Evolutionary conservation across 2,888 invertebrate genomes (phyloP).

Genomic region (Eristalinus sepulchralis): DNA sequence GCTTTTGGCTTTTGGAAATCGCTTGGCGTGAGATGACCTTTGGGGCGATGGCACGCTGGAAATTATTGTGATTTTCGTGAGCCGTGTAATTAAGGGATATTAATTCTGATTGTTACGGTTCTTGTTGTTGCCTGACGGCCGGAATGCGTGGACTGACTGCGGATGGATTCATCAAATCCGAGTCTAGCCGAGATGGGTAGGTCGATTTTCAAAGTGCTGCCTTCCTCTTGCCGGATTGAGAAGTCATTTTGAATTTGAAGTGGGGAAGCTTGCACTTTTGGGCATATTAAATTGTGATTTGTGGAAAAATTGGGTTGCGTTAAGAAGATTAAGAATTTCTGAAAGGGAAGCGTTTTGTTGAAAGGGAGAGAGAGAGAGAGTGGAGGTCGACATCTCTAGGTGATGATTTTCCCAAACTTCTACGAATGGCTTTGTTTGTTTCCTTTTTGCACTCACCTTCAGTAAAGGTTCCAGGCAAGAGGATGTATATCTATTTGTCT

Average conservation of each 20-base stretch:
- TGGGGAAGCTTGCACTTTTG: too few species aligned
- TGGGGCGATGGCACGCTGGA: conserved; percentile 45
- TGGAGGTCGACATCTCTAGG: too few species aligned
- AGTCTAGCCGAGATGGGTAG: not conserved
- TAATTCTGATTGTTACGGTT: conserved; percentile 63
- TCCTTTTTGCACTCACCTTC: too few species aligned
- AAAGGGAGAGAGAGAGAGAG: too few species aligned
- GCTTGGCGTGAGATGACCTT: conserved; percentile 56
- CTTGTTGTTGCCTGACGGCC: conserved; percentile 1
- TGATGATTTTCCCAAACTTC: too few species aligned
- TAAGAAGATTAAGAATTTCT: too few species aligned
- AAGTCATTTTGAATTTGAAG: not conserved
- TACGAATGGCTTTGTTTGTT: too few species aligned
- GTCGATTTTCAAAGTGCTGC: not conserved
- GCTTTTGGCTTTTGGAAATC: conserved; percentile 15
- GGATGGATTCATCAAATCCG: not conserved
- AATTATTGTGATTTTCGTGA: conserved; percentile 64
- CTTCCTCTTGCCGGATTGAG: not conserved
- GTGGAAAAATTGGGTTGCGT: not conserved
- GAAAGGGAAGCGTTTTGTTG: too few species aligned
- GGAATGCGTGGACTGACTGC: conserved; percentile 37
- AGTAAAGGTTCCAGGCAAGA: too few species aligned
- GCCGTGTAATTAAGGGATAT: conserved; percentile 61
- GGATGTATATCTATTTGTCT: too few species aligned
- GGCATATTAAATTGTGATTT: too few species aligned